Percentiles rank a stretch among this genome's conserved stretches.
Evolutionary conservation across 2,888 invertebrate genomes (phyloP).

Genomic region (Xestoiulus laeticollis): DNA sequence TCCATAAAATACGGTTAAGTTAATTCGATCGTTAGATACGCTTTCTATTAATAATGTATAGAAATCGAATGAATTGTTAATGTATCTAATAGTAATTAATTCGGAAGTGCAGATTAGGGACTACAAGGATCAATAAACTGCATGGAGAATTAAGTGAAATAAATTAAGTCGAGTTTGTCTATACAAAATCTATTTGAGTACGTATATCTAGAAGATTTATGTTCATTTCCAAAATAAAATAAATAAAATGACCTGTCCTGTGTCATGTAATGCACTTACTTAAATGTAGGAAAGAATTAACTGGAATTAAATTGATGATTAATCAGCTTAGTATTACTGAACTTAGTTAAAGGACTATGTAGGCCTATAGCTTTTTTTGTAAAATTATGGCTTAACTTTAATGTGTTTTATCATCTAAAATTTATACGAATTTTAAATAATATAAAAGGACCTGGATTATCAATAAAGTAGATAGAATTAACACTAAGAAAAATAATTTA

Average conservation of each 20-base stretch:
- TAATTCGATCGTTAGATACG: constrained; percentile 7
- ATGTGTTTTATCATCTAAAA: no score
- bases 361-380: no score
- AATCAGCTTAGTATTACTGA: no score
- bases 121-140: not conserved
- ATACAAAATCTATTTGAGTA: not conserved
- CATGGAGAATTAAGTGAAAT: not conserved
- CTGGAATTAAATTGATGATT: no score
- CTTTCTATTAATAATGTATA: not conserved
- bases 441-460: no score
- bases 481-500: no score
- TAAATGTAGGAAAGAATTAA: not conserved
- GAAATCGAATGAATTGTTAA: not conserved
- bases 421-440: no score
- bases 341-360: no score
- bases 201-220: not conserved
- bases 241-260: constrained; percentile 3
- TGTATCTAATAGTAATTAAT: not conserved
- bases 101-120: not conserved
- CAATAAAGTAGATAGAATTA: no score
- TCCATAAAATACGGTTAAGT: not conserved
- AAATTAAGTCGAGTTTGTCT: not conserved
- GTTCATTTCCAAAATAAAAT: not conserved
- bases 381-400: no score
- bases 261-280: not conserved